These are phyloP conservation scores for Bradypodion ventrale DNA, from an alignment of 2,797 vertebrate genomes.

Conservation along the genomic window DNA sequence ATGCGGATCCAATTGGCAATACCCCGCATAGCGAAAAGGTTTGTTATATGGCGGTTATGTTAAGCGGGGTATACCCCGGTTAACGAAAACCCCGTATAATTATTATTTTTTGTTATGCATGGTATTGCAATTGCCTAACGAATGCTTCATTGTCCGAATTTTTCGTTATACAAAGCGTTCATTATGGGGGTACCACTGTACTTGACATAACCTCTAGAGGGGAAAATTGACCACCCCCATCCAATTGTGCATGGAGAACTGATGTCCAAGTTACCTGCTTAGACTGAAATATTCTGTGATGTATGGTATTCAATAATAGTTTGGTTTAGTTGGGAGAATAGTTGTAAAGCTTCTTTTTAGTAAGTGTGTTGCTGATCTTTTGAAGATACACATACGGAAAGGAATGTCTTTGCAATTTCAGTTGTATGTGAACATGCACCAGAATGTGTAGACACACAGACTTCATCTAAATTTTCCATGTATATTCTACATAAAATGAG, in stretches of 20 bases:
- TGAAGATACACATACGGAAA: neutral
- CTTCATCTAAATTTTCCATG: neutral
- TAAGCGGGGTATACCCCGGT: too few relatives aligned
- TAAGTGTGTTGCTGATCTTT: neutral
- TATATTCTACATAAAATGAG: slow-evolving; percentile 1
- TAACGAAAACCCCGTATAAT: too few relatives aligned
- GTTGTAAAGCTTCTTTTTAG: neutral
- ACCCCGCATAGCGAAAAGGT: too few relatives aligned
- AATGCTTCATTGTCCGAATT: too few relatives aligned
- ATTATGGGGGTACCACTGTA: too few relatives aligned
- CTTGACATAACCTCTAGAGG: too few relatives aligned
- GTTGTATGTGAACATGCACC: neutral
- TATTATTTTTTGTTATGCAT: too few relatives aligned
- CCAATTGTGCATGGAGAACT: neutral
- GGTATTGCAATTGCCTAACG: too few relatives aligned
- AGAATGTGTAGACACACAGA: neutral
- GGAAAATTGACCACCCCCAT: too few relatives aligned
- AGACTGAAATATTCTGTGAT: neutral
- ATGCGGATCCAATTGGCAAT: too few relatives aligned
- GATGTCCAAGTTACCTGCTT: neutral
- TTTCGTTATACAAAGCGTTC: too few relatives aligned
- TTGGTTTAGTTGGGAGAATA: neutral
- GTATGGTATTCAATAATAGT: neutral
- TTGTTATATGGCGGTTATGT: too few relatives aligned
- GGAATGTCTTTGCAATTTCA: neutral